Percentiles rank a stretch among this genome's conserved stretches.
phyloP scores from a whole-genome alignment of 2,113 vertebrate genomes.

The Hemiprocne comata region DNA sequence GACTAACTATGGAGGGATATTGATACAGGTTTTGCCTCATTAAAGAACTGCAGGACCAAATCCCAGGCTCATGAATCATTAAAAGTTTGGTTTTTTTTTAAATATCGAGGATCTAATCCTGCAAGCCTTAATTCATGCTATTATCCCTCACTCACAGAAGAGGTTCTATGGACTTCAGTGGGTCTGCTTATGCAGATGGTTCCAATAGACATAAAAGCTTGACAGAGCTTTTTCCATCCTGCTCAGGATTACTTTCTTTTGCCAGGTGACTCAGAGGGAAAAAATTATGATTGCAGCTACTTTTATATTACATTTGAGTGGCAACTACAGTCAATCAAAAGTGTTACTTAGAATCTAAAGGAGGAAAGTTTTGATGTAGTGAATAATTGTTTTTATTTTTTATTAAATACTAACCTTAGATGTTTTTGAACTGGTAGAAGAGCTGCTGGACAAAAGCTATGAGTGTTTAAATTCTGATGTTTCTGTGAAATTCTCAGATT shows the following conservation, averaged over 20 bases:
- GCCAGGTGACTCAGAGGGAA: neutral
- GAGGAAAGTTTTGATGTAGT: slow-evolving; percentile 5
- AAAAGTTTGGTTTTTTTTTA: too few species aligned
- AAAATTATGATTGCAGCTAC: slow-evolving; percentile 10
- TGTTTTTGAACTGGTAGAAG: slow-evolving; percentile 39
- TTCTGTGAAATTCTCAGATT: slow-evolving; percentile 80
- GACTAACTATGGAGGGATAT: neutral
- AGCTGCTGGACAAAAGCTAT: slow-evolving; percentile 54
- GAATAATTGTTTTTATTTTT: slow-evolving; percentile 20
- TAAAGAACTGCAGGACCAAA: neutral
- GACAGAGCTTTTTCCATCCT: neutral
- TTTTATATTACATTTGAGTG: slow-evolving; percentile 26
- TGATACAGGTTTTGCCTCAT: neutral
- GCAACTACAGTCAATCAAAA: slow-evolving; percentile 9
- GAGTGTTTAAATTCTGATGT: slow-evolving; percentile 74
- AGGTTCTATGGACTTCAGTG: neutral
- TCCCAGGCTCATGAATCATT: neutral
- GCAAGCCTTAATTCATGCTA: neutral
- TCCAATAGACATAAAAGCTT: neutral
- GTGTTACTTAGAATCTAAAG: neutral
- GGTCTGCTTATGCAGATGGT: neutral
- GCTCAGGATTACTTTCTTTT: slow-evolving; percentile 1
- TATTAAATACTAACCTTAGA: slow-evolving; percentile 53
- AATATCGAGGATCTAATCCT: slow-evolving; percentile 21
- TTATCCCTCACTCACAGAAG: neutral